Evolutionary conservation across 2,888 invertebrate genomes (phyloP).

Genomic region (Actias luna): DNA sequence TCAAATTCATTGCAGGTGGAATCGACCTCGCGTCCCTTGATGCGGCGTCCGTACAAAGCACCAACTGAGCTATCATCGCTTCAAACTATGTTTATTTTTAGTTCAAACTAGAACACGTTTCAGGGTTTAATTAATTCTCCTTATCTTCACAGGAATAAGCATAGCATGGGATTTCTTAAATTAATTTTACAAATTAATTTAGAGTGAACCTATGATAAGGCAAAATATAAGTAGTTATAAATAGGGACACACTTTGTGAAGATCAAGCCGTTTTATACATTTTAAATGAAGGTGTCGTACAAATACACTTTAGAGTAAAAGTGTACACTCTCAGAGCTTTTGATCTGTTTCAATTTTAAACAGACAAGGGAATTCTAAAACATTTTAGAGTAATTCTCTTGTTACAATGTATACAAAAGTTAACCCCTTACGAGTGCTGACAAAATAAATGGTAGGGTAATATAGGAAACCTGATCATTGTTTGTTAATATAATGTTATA

Average conservation of each 20-base stretch:
- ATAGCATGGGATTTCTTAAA: too few relatives aligned
- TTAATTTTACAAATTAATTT: neutral
- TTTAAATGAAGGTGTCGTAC: neutral
- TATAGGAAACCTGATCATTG: slow-evolving; percentile 1
- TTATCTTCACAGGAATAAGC: too few relatives aligned
- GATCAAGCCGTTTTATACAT: neutral
- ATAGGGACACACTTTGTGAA: neutral
- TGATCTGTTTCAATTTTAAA: slow-evolving; percentile 2
- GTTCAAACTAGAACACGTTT: too few relatives aligned
- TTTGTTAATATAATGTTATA: neutral
- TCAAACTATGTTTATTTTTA: too few relatives aligned
- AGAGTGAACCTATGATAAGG: neutral
- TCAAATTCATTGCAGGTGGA: too few relatives aligned
- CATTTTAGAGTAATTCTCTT: slow-evolving; percentile 7
- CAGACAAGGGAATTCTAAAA: slow-evolving; percentile 11
- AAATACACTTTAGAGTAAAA: neutral
- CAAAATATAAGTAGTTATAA: neutral
- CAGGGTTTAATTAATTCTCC: too few relatives aligned
- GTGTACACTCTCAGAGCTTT: neutral
- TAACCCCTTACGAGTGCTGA: neutral
- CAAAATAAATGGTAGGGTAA: neutral
- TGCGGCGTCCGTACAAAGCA: too few relatives aligned
- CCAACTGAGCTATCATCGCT: too few relatives aligned
- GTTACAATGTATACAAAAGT: slow-evolving; percentile 1
- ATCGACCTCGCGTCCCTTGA: too few relatives aligned